Evolutionary conservation across 1,140 invertebrate genomes (phyloP).

Genomic region (Riptortus pedestris): DNA sequence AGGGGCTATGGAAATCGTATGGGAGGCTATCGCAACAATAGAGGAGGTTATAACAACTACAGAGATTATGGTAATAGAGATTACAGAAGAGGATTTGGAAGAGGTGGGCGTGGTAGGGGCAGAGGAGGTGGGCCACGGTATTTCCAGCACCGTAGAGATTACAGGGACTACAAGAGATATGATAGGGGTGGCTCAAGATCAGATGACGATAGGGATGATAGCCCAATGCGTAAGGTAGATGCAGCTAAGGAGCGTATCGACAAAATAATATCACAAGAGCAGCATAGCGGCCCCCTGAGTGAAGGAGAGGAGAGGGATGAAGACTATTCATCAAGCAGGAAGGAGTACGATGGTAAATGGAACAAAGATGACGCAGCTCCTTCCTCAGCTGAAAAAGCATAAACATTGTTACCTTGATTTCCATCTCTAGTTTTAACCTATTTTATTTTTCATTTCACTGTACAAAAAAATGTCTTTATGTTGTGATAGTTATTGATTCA

Average conservation of each 20-base stretch:
- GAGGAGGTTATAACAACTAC: slow-evolving; percentile 38
- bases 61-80: slow-evolving; percentile 30
- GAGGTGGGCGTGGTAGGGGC: slow-evolving; percentile 38
- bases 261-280: slow-evolving; percentile 42
- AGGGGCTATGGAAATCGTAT: slow-evolving; percentile 37
- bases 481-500: too few relatives aligned
- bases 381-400: slow-evolving; percentile 7
- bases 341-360: slow-evolving; percentile 30
- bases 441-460: too few relatives aligned
- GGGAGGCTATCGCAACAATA: slow-evolving; percentile 36
- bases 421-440: too few relatives aligned
- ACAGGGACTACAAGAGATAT: slow-evolving; percentile 33
- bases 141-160: slow-evolving; percentile 34
- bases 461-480: too few relatives aligned
- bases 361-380: slow-evolving; percentile 6
- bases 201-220: slow-evolving; percentile 41
- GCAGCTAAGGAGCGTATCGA: slow-evolving; percentile 51
- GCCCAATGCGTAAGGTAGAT: slow-evolving; percentile 46
- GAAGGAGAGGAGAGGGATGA: slow-evolving; percentile 61
- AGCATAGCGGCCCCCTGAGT: slow-evolving; percentile 53
- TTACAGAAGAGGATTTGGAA: slow-evolving; percentile 24
- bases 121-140: slow-evolving; percentile 42
- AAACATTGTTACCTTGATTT: background rate
- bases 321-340: slow-evolving; percentile 35
- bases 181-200: slow-evolving; percentile 38